Conservation (phyloP, 53 echinoderm and acorn worm genomes). For the Astropecten irregularis region DNA sequence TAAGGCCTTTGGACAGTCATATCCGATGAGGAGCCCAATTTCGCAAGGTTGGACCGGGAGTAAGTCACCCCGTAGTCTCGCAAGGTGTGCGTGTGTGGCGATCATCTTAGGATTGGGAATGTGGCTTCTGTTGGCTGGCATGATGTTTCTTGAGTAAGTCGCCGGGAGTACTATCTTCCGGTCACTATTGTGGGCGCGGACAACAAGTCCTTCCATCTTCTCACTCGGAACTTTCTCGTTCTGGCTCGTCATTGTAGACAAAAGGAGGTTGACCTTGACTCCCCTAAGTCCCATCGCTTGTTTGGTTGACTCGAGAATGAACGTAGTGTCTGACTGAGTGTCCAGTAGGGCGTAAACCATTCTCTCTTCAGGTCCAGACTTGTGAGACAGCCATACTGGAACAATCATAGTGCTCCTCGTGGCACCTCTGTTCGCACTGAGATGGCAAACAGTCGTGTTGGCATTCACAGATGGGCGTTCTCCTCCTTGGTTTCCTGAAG, state of each 20-base stretch:
- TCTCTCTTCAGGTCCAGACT: neutral
- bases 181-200: neutral
- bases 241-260: conserved; percentile 20
- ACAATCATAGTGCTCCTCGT: conserved; percentile 16
- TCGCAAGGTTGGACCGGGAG: conserved; percentile 45
- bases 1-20: conserved; percentile 57
- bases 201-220: neutral
- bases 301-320: conserved; percentile 1
- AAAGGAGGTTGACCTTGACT: neutral
- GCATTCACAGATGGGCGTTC: neutral
- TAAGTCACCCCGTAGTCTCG: conserved; percentile 16
- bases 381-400: conserved; percentile 17
- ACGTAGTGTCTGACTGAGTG: conserved; percentile 15
- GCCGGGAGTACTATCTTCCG: neutral
- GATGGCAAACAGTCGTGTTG: neutral
- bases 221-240: neutral
- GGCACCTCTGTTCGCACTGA: neutral
- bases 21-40: conserved; percentile 47
- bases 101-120: conserved; percentile 44
- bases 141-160: conserved; percentile 10
- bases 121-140: conserved; percentile 36
- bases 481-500: neutral
- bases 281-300: neutral
- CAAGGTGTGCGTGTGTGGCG: conserved; percentile 10
- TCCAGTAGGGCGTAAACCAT: conserved; percentile 19